Base-by-base conservation (phyloP, 2,888 invertebrate species). In the Amorpha juglandis region DNA sequence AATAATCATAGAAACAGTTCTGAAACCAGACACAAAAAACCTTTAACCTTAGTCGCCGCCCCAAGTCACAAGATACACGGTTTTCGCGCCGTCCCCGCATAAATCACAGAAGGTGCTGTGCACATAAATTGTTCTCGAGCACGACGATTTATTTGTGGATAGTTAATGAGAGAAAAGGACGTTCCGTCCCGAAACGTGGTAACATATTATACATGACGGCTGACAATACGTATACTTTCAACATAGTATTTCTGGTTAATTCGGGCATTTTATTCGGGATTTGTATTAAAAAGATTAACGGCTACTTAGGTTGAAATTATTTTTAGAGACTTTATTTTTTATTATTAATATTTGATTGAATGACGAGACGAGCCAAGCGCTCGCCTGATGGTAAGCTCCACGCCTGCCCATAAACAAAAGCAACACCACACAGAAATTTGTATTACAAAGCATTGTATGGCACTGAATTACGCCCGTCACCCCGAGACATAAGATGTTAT, bases 161-260 rank as follows among this genome's bases (percentile, higher is more conserved):
- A 66, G 67, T 67, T 78, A 78, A 78, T 78, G 78, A 78, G 76
- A 72, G 73, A 67, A 71, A 71, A 71, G 65, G 68, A 71, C 42
- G 58, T 38, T 55, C 11, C 35, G 52, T 16, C n/a, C 53, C 8
- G 33, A 38, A 58, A 58, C 19, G 42, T 42, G 42, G 58, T 42
- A 58, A 58, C 12, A 38, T 38, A 11, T n/a, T n/a, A n/a, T 21
- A 12, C 19, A 38, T 50, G 50, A 53, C 8, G 35, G 53, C 35
- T 33, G 12, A 16, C 53, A 63, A 68, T 70, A 73, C 67, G 71
- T 67, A 35, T 35, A 27, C 48, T 35, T 58, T 47, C 53, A 45
- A 55, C 27, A 27, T 9, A 2, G 11, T 38, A n/a, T 53, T 53
- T 33, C 35, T 53, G 33, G 35, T n/a, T 35, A 53, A 35, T 53